These are phyloP conservation scores for Lepidocolaptes lacrymiger DNA, from an alignment of 2,797 vertebrate species.

Conservation along the genomic window DNA sequence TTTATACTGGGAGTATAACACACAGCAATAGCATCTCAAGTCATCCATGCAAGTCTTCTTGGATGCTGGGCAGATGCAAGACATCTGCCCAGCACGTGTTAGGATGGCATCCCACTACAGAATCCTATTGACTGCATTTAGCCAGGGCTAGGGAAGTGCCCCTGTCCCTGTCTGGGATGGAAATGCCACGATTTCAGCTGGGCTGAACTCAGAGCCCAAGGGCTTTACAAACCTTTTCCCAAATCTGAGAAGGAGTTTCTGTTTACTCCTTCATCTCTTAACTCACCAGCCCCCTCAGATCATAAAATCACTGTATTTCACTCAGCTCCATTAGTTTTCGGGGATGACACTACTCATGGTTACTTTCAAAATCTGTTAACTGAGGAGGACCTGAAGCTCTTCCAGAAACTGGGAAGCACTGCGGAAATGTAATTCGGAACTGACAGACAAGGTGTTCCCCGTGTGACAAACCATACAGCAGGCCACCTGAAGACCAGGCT, in stretches of 20 bases:
- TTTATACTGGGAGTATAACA: not conserved
- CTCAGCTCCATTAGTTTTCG: not conserved
- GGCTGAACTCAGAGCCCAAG: not conserved
- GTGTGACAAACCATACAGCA: not conserved
- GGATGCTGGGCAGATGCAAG: no score
- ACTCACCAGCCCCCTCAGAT: not conserved
- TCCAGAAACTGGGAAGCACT: rapidly evolving
- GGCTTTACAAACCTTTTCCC: not conserved
- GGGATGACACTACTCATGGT: not conserved
- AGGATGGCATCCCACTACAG: rapidly evolving
- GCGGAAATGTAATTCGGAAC: not conserved
- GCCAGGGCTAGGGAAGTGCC: not conserved
- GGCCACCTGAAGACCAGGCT: not conserved
- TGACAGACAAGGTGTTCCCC: not conserved
- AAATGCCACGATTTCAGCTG: not conserved
- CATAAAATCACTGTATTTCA: not conserved
- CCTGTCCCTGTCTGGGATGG: not conserved
- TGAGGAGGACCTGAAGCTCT: not conserved
- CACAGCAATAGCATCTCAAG: not conserved
- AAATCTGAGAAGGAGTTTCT: not conserved
- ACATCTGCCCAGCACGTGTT: not conserved
- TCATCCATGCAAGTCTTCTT: rapidly evolving
- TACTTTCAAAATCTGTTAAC: not conserved
- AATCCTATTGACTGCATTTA: rapidly evolving
- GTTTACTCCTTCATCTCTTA: not conserved